Evolutionary conservation across 2,113 vertebrate genomes (phyloP).

Genomic region (Hiodon tergisus): DNA sequence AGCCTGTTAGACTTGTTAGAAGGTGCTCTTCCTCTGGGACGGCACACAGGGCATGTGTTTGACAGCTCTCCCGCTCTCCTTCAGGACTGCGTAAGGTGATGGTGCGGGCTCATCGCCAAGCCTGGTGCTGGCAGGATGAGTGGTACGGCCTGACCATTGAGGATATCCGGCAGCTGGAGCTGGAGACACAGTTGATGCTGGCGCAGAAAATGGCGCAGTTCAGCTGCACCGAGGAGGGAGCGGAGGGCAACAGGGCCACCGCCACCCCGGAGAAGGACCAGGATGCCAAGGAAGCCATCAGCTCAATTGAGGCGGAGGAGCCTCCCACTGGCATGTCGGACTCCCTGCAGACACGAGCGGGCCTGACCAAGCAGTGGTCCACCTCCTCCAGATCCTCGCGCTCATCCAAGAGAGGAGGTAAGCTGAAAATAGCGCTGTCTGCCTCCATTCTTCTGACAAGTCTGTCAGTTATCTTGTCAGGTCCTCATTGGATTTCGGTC

Average conservation of each 20-base stretch:
- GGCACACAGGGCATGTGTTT: not conserved
- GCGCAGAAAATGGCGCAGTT: slow-evolving; percentile 92
- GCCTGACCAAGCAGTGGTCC: slow-evolving; percentile 96
- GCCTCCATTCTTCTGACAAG: not conserved
- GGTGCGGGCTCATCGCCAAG: slow-evolving; percentile 93
- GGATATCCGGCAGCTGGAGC: slow-evolving; percentile 90
- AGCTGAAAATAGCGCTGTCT: slow-evolving; percentile 30
- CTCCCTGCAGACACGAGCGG: slow-evolving; percentile 68
- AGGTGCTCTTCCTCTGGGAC: not conserved
- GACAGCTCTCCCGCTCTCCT: not conserved
- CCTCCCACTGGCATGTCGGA: slow-evolving; percentile 53
- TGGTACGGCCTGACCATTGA: slow-evolving; percentile 96
- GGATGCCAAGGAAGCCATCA: slow-evolving; percentile 62
- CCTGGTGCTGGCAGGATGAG: slow-evolving; percentile 99
- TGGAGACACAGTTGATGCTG: slow-evolving; percentile 86
- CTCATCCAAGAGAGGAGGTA: slow-evolving; percentile 95
- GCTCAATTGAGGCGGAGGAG: slow-evolving; percentile 61
- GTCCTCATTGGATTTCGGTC: not conserved
- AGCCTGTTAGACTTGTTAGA: not conserved
- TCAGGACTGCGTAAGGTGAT: slow-evolving; percentile 90
- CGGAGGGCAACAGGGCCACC: slow-evolving; percentile 44
- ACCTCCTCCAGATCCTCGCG: slow-evolving; percentile 91
- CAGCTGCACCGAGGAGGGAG: slow-evolving; percentile 56
- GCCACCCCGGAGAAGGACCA: slow-evolving; percentile 56
- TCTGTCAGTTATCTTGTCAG: not conserved